A percentile compares a stretch with the other conserved stretches of the same genome.
These are phyloP conservation scores for Enteromius paludinosus DNA, from an alignment of 2,797 vertebrate species.

Conservation along the genomic window DNA sequence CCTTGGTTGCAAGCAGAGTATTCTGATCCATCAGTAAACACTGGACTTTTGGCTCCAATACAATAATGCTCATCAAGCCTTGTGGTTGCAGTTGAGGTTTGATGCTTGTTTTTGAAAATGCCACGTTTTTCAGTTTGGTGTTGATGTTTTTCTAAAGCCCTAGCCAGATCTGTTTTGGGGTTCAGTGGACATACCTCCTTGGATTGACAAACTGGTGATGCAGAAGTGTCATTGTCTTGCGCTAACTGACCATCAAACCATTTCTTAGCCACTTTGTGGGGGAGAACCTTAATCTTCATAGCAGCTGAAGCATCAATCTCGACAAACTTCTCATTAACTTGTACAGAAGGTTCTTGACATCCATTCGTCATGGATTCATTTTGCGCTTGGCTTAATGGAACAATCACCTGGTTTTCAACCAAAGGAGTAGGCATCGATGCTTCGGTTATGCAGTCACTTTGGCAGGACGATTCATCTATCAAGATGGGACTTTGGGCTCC, in stretches of 20 bases:
- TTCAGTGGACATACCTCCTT: not conserved
- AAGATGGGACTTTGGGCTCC: not conserved
- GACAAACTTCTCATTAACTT: conserved; percentile 54
- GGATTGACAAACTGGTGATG: conserved; percentile 40
- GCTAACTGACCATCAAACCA: conserved; percentile 16
- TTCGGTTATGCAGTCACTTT: not conserved
- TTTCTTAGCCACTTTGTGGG: conserved; percentile 49
- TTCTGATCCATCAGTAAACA: not conserved
- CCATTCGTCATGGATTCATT: not conserved
- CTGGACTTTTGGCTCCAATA: not conserved
- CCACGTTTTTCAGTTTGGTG: not conserved
- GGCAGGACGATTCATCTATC: not conserved
- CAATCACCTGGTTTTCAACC: not conserved
- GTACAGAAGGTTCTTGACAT: conserved; percentile 35
- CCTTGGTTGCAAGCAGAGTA: not conserved
- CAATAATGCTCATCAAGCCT: too few relatives aligned
- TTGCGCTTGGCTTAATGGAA: not conserved
- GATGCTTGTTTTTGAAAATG: not conserved
- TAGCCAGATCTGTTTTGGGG: not conserved
- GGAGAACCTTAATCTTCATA: conserved; percentile 43
- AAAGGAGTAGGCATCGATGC: not conserved
- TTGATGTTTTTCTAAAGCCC: not conserved
- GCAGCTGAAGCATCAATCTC: conserved; percentile 1
- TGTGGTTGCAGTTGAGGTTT: not conserved
- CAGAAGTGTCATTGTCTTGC: conserved; percentile 45